Base-by-base conservation (phyloP, 2,113 vertebrate genomes). In the Meleagris gallopavo region DNA sequence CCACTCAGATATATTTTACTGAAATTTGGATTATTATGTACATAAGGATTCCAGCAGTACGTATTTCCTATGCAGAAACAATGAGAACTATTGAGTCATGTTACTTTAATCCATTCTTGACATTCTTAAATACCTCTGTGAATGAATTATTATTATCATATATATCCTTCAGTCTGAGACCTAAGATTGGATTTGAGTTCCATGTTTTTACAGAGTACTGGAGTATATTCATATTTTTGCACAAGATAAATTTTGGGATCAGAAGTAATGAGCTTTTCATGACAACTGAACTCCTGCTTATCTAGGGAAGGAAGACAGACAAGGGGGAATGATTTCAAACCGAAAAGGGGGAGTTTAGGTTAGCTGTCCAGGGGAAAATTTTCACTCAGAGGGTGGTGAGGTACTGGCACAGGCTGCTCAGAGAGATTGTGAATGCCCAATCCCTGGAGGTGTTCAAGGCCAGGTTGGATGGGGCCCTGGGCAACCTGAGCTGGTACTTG, bases 251-350 rank as follows among this genome's bases (percentile, higher is more conserved):
- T 70, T 67, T 30, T 14, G 38, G 64, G 41, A 88, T 7, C 3
- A 11, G 43, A 80, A 83, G 7, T 41, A 36, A 54, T 30, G 29
- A 61, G 6, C 6, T 61, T 85, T 18, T 38, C 27, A 25, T 34
- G 45, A 62, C 2, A 80, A 43, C n/a, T 40, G 45, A 70, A 60
- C 29, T 45, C 34, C 40, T 2, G 0, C 0, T 0, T 52, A 17
- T 73, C n/a, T 79, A 54, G 15, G 52, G 9, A 54, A 54, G 52
- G 14, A 54, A 54, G 52, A 9, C 8, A 25, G 27, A 54, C 52
- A 29, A 54, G 27, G 14, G 52, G 52, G 27, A 29, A 29, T 54
- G 25, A 54, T 54, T 54, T 54, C 52, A 54, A 54, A 54, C 27
- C 29, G 16, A 54, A 54, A 54, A 54, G 27, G 27, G 27, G 27